These are phyloP conservation scores for Intellagama lesueurii DNA, from an alignment of 2,797 vertebrate genomes.

Conservation along the genomic window DNA sequence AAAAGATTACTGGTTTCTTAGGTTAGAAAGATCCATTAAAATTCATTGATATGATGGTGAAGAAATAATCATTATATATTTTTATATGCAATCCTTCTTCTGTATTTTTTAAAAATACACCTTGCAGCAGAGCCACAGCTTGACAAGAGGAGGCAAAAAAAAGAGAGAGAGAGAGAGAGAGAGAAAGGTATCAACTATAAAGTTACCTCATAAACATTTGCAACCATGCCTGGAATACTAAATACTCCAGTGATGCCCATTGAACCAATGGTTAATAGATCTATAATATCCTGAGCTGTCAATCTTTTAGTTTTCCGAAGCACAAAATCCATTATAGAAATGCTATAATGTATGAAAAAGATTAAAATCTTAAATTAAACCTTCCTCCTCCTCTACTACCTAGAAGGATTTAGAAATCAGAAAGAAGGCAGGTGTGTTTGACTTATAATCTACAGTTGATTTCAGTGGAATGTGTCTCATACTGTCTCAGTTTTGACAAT, in stretches of 20 bases:
- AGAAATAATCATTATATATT: constrained; percentile 24
- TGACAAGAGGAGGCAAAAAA: constrained; percentile 14
- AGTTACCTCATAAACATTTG: constrained; percentile 62
- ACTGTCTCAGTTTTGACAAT: constrained; percentile 73
- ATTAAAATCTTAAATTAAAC: constrained; percentile 82
- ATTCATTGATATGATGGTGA: fast-evolving
- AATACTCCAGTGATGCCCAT: constrained; percentile 60
- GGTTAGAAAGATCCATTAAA: background rate
- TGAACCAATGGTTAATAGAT: constrained; percentile 79
- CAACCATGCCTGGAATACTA: constrained; percentile 47
- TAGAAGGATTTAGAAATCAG: constrained; percentile 78
- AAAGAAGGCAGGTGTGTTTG: constrained; percentile 72
- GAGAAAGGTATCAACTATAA: constrained; percentile 54
- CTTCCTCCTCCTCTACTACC: constrained; percentile 69
- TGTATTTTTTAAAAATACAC: constrained; percentile 51
- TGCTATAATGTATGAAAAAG: constrained; percentile 78
- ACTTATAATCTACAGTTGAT: constrained; percentile 71
- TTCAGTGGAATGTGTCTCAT: constrained; percentile 74
- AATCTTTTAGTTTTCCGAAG: constrained; percentile 77
- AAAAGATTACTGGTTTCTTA: background rate
- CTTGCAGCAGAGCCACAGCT: constrained; percentile 23
- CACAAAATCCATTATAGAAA: constrained; percentile 79
- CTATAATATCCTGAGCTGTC: constrained; percentile 76
- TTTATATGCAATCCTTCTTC: constrained; percentile 31
- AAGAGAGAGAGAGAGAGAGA: too few relatives aligned